These are phyloP conservation scores for Drosophila picticornis DNA, from an alignment of 2,888 invertebrate species.

Conservation along the genomic window DNA sequence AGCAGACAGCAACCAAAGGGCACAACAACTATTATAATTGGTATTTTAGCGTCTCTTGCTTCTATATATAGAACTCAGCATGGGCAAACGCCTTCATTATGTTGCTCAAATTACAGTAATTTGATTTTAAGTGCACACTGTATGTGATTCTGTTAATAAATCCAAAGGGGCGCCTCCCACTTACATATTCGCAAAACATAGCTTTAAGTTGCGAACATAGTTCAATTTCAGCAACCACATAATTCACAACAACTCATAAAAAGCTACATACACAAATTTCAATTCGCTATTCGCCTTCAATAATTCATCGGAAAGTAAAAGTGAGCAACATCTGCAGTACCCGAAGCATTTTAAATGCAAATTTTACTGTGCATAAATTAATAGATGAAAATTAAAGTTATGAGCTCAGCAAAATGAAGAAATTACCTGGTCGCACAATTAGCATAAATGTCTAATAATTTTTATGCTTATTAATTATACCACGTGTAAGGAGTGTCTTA, in stretches of 20 bases:
- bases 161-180: slow-evolving; percentile 1
- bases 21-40: slow-evolving; percentile 67
- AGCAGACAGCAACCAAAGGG: slow-evolving; percentile 19
- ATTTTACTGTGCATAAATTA: slow-evolving; percentile 71
- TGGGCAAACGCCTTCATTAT: slow-evolving; percentile 67
- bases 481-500: slow-evolving; percentile 12
- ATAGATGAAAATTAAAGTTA: slow-evolving; percentile 22
- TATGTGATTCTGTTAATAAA: slow-evolving; percentile 23
- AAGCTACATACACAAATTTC: slow-evolving; percentile 19
- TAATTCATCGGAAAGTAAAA: slow-evolving; percentile 68
- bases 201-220: slow-evolving; percentile 6
- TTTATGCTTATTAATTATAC: slow-evolving; percentile 72
- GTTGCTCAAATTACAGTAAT: slow-evolving; percentile 75
- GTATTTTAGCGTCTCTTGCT: slow-evolving; percentile 74
- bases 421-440: slow-evolving; percentile 74
- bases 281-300: slow-evolving; percentile 25
- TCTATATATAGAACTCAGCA: slow-evolving; percentile 69
- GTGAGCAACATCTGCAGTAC: slow-evolving; percentile 56
- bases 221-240: slow-evolving; percentile 18
- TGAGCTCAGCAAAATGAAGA: slow-evolving; percentile 57
- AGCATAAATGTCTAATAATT: slow-evolving; percentile 72
- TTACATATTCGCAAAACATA: slow-evolving; percentile 11
- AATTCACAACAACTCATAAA: slow-evolving; percentile 27
- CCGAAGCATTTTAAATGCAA: slow-evolving; percentile 65
- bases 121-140: slow-evolving; percentile 65